Conservation (phyloP, 2,113 vertebrate genomes). For the Sinocyclocheilus grahami region DNA sequence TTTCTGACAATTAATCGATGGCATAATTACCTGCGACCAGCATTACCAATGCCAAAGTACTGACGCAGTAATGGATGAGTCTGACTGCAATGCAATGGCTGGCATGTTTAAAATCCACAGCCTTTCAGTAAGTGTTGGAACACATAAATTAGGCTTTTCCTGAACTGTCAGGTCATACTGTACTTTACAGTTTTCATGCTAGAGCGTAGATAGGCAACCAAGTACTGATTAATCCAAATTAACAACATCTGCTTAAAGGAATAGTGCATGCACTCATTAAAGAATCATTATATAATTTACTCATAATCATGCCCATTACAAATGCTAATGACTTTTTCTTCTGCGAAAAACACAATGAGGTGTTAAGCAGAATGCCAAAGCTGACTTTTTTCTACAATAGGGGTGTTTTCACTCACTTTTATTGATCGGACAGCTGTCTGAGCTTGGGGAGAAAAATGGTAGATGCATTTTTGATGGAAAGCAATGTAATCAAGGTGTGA, state of each 20-base stretch:
- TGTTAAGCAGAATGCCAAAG: not conserved
- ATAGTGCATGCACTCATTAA: not conserved
- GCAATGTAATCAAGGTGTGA: not conserved
- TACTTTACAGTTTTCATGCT: not conserved
- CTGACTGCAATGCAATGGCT: not conserved
- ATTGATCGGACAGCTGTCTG: not conserved
- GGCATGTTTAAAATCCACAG: not conserved
- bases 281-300: not conserved
- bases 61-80: not conserved
- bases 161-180: not conserved
- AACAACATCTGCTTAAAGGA: not conserved
- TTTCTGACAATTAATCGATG: constrained; percentile 4
- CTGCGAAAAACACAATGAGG: not conserved
- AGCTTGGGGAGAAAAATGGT: not conserved
- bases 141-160: not conserved
- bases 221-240: not conserved
- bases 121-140: not conserved
- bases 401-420: not conserved
- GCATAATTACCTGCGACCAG: constrained; percentile 1
- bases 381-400: not conserved
- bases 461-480: not conserved
- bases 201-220: not conserved
- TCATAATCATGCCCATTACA: not conserved
- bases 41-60: not conserved
- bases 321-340: not conserved